phyloP scores from a whole-genome alignment of 2,888 invertebrate genomes.

The Sipha maydis region DNA sequence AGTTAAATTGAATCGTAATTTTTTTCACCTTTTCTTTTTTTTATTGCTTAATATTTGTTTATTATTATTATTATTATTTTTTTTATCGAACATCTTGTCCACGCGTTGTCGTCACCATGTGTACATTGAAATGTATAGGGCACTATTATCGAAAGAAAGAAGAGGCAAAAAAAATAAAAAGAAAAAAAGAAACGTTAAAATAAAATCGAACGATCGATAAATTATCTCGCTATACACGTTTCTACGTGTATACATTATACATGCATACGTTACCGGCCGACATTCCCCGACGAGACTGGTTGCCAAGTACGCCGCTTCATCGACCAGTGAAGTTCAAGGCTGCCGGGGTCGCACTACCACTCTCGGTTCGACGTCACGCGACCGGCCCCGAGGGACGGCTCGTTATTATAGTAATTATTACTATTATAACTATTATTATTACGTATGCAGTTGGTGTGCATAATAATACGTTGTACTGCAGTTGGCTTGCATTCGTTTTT shows the following conservation, averaged over 20 bases:
- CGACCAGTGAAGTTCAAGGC: constrained; percentile 38
- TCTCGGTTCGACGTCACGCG: not conserved
- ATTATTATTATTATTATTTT: not conserved
- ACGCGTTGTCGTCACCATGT: not conserved
- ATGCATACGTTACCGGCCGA: not conserved
- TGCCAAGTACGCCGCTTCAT: not conserved
- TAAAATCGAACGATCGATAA: constrained; percentile 15
- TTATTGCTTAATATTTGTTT: not conserved
- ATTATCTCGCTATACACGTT: not conserved
- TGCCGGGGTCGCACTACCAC: not conserved
- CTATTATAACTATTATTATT: not conserved
- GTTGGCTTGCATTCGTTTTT: not conserved
- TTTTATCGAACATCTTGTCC: not conserved
- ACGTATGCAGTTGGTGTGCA: too few species aligned
- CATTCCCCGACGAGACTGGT: constrained; percentile 44
- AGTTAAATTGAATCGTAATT: not conserved
- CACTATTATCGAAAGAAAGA: not conserved
- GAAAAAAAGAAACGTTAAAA: not conserved
- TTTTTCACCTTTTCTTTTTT: too few species aligned
- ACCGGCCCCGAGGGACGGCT: constrained; percentile 6
- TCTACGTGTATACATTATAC: too few species aligned
- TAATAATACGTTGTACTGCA: not conserved
- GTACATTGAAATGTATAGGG: too few species aligned
- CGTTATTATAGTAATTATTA: not conserved
- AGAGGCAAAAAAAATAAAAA: not conserved